These are phyloP conservation scores for Dolichoris vasculosae DNA, from an alignment of 1,140 invertebrate species.

Conservation along the genomic window DNA sequence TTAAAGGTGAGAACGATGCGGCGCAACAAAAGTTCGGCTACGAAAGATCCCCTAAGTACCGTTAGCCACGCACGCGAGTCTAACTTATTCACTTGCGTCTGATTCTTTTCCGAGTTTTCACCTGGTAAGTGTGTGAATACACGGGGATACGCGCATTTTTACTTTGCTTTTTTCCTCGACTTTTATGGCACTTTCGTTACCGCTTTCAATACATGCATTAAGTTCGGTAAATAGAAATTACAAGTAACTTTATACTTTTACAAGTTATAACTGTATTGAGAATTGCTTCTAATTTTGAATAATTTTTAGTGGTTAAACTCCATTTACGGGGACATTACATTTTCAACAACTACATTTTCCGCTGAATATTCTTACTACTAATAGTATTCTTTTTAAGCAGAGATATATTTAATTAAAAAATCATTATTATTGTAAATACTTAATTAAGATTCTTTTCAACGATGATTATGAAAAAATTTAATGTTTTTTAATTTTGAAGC, in stretches of 20 bases:
- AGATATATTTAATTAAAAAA: too few species aligned
- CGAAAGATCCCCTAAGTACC: conserved; percentile 29
- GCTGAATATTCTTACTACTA: too few species aligned
- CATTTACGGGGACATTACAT: too few species aligned
- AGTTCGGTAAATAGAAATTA: neutral
- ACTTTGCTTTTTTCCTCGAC: neutral
- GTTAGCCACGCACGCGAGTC: conserved; percentile 30
- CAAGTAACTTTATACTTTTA: neutral
- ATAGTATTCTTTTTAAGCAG: too few species aligned
- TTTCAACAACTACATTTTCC: too few species aligned
- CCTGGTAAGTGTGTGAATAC: neutral
- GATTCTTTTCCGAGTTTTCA: neutral
- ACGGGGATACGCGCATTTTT: neutral
- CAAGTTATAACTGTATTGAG: neutral
- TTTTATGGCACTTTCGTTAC: neutral
- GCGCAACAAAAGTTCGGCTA: neutral
- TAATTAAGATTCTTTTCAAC: too few species aligned
- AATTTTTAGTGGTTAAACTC: too few species aligned
- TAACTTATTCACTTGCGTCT: neutral
- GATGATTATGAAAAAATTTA: too few species aligned
- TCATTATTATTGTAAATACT: too few species aligned
- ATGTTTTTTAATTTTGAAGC: too few species aligned
- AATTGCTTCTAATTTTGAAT: too few species aligned
- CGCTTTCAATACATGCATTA: neutral
- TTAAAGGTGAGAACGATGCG: neutral